A percentile compares a stretch with the other conserved stretches of the same genome.
phyloP scores from a whole-genome alignment of 2,113 vertebrate species.

The Nibea coibor region DNA sequence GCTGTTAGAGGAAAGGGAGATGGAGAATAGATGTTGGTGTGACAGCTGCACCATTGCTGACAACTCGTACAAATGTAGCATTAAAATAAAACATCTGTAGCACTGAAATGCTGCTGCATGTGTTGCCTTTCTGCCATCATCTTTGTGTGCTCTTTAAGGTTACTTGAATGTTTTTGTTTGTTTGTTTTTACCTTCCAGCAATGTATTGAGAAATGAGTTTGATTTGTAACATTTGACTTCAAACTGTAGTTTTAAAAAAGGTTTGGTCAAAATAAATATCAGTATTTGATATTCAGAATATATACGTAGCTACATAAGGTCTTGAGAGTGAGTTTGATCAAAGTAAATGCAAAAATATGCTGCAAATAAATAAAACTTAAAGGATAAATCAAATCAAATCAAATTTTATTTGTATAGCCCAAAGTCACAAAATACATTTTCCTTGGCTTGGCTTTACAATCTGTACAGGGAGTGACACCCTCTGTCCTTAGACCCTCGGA shows the following conservation, averaged over 20 bases:
- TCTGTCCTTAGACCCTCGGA: neutral
- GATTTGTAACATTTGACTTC: neutral
- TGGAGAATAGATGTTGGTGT: conserved; percentile 1
- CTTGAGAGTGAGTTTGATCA: neutral
- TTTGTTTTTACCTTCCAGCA: neutral
- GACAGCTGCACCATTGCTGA: conserved; percentile 35
- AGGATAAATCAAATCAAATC: neutral
- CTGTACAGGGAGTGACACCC: too few relatives aligned
- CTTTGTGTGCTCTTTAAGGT: neutral
- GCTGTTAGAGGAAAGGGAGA: neutral
- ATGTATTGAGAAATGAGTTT: neutral
- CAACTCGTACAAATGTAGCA: conserved; percentile 11
- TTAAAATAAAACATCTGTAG: conserved; percentile 20
- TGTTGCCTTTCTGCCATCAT: neutral
- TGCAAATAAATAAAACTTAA: neutral
- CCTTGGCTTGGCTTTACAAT: too few relatives aligned
- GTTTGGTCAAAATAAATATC: neutral
- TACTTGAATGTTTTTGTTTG: too few relatives aligned
- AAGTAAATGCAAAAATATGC: neutral
- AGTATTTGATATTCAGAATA: neutral
- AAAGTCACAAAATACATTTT: too few relatives aligned
- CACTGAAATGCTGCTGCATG: conserved; percentile 2
- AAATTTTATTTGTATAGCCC: too few relatives aligned
- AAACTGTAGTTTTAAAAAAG: neutral
- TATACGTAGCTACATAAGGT: neutral